These are phyloP conservation scores for Apaloderma vittatum DNA, from an alignment of 2,113 vertebrate species.

Conservation along the genomic window DNA sequence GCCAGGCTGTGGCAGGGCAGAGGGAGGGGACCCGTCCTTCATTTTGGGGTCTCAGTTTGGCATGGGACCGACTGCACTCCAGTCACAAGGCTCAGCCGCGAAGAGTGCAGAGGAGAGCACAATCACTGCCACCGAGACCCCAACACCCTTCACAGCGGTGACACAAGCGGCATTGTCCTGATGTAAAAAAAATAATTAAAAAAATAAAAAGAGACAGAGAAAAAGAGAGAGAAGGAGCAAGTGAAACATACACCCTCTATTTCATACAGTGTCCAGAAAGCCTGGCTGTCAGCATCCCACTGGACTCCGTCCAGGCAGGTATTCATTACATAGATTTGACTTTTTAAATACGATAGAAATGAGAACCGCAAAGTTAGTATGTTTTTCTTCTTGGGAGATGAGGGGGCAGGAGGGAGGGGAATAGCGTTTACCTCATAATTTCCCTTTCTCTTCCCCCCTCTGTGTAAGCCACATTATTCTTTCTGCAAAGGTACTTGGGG, in stretches of 20 bases:
- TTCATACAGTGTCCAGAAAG: constrained; percentile 38
- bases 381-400: constrained; percentile 67
- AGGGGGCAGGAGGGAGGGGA: constrained; percentile 58
- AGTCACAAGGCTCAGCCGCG: rapidly evolving
- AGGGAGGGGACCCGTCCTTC: background rate
- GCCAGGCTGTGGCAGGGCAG: background rate
- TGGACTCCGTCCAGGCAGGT: constrained; percentile 49
- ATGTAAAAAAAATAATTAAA: background rate
- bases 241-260: background rate
- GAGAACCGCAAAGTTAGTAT: constrained; percentile 54
- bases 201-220: background rate
- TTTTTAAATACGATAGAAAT: constrained; percentile 54
- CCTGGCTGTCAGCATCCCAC: background rate
- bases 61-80: rapidly evolving
- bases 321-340: constrained; percentile 63
- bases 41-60: background rate
- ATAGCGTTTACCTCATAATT: constrained; percentile 77
- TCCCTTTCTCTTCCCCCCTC: constrained; percentile 72
- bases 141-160: background rate
- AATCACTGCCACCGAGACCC: rapidly evolving
- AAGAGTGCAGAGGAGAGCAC: rapidly evolving
- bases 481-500: constrained; percentile 84
- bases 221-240: background rate
- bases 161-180: background rate
- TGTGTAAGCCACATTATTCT: constrained; percentile 78